Percentiles rank a stretch among this genome's conserved stretches.
phyloP scores from a whole-genome alignment of 2,888 invertebrate species.

The Eupithecia insigniata region DNA sequence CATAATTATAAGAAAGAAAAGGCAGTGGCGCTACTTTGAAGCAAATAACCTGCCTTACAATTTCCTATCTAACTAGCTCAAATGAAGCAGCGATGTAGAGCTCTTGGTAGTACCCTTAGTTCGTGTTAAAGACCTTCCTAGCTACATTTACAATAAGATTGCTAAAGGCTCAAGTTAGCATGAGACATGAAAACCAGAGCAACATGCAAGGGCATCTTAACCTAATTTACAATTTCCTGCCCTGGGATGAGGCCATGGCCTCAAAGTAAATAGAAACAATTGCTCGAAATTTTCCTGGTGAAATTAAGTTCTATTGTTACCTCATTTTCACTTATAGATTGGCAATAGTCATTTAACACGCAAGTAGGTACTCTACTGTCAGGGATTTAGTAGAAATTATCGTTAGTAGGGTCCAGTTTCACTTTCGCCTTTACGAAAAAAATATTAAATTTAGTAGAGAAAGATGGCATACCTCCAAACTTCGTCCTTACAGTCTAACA shows the following conservation, averaged over 20 bases:
- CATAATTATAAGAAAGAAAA: too few relatives aligned
- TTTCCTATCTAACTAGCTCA: too few relatives aligned
- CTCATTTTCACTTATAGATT: not conserved
- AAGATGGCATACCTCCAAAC: too few relatives aligned
- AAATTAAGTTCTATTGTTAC: not conserved
- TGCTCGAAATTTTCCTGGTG: not conserved
- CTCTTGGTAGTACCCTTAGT: not conserved
- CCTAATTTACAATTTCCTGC: not conserved
- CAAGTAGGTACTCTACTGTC: not conserved
- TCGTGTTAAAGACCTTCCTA: not conserved
- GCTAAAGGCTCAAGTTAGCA: not conserved
- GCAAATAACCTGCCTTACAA: too few relatives aligned
- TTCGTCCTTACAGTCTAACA: too few relatives aligned
- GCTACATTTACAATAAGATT: not conserved
- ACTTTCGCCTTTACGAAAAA: too few relatives aligned
- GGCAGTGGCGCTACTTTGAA: too few relatives aligned
- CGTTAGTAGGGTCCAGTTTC: too few relatives aligned
- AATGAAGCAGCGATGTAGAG: too few relatives aligned
- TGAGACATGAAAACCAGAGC: slow-evolving; percentile 5
- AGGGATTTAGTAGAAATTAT: not conserved
- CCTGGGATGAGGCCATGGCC: not conserved
- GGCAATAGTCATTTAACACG: not conserved
- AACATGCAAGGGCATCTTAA: not conserved
- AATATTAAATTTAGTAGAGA: too few relatives aligned
- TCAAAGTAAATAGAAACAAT: not conserved